These are phyloP conservation scores for Bryconaethiops microstoma DNA, from an alignment of 2,797 vertebrate species.

Conservation along the genomic window DNA sequence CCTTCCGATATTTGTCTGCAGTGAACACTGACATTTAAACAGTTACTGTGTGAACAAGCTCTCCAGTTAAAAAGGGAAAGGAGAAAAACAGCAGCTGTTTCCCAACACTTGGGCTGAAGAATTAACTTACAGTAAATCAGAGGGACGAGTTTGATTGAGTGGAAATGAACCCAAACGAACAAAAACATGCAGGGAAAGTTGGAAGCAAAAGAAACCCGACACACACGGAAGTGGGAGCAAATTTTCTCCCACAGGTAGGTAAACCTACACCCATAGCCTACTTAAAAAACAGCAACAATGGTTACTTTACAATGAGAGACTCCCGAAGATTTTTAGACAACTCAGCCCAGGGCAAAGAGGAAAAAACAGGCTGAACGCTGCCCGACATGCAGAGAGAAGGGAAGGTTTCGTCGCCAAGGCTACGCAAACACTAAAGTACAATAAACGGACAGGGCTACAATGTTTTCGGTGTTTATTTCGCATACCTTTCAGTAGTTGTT, in stretches of 20 bases:
- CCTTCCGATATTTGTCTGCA: conserved; percentile 1
- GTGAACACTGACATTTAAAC: neutral
- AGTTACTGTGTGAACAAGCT: neutral
- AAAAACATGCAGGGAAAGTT: conserved; percentile 30
- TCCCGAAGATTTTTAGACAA: neutral
- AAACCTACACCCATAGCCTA: conserved; percentile 36
- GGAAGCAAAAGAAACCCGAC: conserved; percentile 31
- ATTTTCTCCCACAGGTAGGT: conserved; percentile 48
- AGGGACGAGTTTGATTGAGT: neutral
- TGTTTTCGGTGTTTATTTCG: neutral
- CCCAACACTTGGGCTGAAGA: neutral
- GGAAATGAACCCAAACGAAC: neutral
- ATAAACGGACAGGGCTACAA: neutral
- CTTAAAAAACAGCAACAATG: neutral
- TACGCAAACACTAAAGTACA: neutral
- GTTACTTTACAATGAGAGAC: neutral
- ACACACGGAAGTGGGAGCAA: conserved; percentile 54
- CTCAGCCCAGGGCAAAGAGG: too few species aligned
- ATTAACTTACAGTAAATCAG: neutral
- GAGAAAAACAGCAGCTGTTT: neutral
- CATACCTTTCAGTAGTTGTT: conserved; percentile 41
- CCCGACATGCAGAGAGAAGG: too few species aligned
- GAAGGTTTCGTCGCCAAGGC: neutral
- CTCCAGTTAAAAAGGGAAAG: neutral
- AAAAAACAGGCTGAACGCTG: neutral